Evolutionary conservation across 2,888 invertebrate species (phyloP), one percentile per base, ranked within the genome.

Genomic region (Pyrgus malvae): DNA sequence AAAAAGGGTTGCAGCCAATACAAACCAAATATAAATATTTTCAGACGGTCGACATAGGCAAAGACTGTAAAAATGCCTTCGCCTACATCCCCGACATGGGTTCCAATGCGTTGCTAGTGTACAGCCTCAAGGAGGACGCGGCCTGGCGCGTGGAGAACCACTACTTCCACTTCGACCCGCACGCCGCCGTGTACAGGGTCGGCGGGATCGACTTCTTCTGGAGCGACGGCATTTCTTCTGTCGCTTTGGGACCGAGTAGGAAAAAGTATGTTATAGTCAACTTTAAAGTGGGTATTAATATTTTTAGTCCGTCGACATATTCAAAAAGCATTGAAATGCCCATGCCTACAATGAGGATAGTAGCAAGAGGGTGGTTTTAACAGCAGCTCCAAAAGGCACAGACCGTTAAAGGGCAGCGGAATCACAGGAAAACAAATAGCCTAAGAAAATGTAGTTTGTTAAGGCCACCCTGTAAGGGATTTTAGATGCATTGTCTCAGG

Each of bases 191-290:
- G 59, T 94, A 93, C 69, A 93, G 92, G 63, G 92, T 96, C 11
- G 94, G 93, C 9, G 95, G 95, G 0, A 90, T 95, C 3, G 93
- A 94, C 65, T 96, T 95, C 91, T 95, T 94, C 72, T 95, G 95
- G 95, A 94, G 93, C 6, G 95, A 96, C 72, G 95, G 96, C 0
- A 87, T 96, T 0, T 95, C 95, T 57, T 94, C 95, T 3, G 75
- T 94, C 53, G 93, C 95, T 12, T 77, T 95, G 37, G 92, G 92
- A 1, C 83, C 84, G 0, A 67, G 75, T 0, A 84, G 86, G 33
- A 68, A 68, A 62, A 90, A 91, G 88, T 89, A 62, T 67, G 68
- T 48, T 12, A 9, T 17, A 17, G 0, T 40, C 21, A 35, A 40
- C 7, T 3, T 23, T 3, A 23, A 23, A 23, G 23, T 6, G 23